These are phyloP conservation scores for Myiagra hebetior DNA, from an alignment of 2,113 vertebrate species.

Conservation along the genomic window DNA sequence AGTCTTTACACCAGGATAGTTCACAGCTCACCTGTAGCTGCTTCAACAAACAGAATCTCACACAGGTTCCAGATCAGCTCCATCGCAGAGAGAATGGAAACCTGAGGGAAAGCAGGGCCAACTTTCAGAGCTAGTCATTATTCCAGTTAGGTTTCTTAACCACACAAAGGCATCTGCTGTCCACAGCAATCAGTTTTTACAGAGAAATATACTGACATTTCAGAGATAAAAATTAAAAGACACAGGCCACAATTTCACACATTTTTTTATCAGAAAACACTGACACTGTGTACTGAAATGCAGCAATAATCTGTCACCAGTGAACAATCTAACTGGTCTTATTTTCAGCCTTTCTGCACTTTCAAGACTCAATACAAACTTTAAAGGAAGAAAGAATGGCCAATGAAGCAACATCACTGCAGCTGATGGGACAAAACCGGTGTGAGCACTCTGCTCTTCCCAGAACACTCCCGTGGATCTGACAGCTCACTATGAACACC, in stretches of 20 bases:
- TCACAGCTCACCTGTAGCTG: constrained; percentile 81
- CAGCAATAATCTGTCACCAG: neutral
- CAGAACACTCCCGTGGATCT: neutral
- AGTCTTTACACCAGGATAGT: neutral
- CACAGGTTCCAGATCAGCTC: constrained; percentile 98
- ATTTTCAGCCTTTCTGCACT: neutral
- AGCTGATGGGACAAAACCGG: neutral
- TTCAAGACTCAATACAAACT: neutral
- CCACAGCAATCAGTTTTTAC: neutral
- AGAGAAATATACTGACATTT: neutral
- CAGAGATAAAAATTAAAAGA: neutral
- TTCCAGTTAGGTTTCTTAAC: neutral
- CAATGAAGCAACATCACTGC: neutral
- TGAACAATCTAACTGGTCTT: neutral
- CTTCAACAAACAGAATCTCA: constrained; percentile 95
- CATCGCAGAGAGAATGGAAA: constrained; percentile 90
- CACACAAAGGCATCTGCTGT: neutral
- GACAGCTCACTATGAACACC: neutral
- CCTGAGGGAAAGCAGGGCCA: constrained; percentile 63
- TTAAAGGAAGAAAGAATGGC: neutral
- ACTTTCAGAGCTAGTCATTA: neutral
- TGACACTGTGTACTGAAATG: neutral
- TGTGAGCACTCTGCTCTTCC: neutral
- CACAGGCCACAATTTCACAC: neutral
- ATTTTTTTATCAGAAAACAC: neutral